Percentiles rank a stretch among this genome's conserved stretches.
Evolutionary conservation across 2,113 vertebrate genomes (phyloP).

Genomic region (Dipodomys spectabilis): DNA sequence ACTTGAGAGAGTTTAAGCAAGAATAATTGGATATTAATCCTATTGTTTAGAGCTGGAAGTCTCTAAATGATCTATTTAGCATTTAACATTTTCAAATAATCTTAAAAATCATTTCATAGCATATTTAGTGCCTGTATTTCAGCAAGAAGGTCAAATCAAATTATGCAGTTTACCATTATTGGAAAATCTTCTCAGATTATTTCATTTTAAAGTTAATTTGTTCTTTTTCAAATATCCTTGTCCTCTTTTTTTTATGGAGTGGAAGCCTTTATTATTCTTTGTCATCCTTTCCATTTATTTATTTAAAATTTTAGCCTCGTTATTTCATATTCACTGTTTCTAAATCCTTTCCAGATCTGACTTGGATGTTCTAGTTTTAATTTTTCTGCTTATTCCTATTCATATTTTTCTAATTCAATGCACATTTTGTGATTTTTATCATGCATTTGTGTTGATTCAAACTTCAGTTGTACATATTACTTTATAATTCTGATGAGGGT

Average conservation of each 20-base stretch:
- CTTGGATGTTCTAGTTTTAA: not conserved
- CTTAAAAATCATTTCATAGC: not conserved
- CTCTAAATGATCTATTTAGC: not conserved
- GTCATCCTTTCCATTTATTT: not conserved
- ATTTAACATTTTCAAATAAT: not conserved
- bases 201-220: not conserved
- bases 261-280: not conserved
- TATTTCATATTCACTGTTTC: not conserved
- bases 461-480: not conserved
- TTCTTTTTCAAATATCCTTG: not conserved
- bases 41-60: not conserved
- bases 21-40: not conserved
- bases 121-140: not conserved
- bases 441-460: not conserved
- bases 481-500: not conserved
- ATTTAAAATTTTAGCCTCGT: not conserved
- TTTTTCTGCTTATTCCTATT: not conserved
- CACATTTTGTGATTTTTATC: not conserved
- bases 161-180: not conserved
- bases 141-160: not conserved
- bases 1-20: not conserved
- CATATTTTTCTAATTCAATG: not conserved
- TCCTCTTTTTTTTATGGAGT: too few relatives aligned
- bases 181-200: not conserved
- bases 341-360: not conserved